phyloP scores from a whole-genome alignment of 1,140 invertebrate species.

The Antheraea mylitta region DNA sequence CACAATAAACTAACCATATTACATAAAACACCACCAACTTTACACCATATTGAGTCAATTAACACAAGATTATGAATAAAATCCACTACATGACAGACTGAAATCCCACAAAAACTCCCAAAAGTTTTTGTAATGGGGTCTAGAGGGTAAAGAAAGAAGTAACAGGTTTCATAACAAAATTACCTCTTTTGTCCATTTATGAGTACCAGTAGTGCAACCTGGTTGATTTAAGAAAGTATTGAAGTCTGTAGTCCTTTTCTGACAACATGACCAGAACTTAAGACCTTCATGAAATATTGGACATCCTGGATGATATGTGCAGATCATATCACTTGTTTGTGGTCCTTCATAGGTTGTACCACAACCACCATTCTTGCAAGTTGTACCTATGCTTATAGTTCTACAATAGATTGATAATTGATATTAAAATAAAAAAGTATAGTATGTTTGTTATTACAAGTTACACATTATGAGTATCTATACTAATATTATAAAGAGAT shows the following conservation, averaged over 20 bases:
- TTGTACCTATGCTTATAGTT: conserved; percentile 85
- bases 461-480: no score
- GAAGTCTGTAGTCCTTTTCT: conserved; percentile 96
- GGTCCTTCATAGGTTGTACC: conserved; percentile 85
- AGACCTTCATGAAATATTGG: conserved; percentile 99
- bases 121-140: no score
- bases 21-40: no score
- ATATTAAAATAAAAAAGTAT: conserved; percentile 28
- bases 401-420: conserved; percentile 29
- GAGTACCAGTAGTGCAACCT: conserved; percentile 90
- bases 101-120: no score
- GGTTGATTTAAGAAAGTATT: conserved; percentile 93
- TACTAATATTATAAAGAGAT: no score
- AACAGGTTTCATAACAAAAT: conserved; percentile 7
- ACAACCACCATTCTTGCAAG: conserved; percentile 94
- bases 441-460: no score
- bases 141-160: no score
- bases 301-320: conserved; percentile 92
- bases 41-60: no score
- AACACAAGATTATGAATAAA: no score
- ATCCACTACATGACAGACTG: no score
- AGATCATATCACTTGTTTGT: conserved; percentile 83
- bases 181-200: conserved; percentile 93
- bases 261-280: conserved; percentile 99
- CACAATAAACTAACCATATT: no score